Conservation (phyloP, 1,140 invertebrate genomes). For the Araneus ventricosus region DNA sequence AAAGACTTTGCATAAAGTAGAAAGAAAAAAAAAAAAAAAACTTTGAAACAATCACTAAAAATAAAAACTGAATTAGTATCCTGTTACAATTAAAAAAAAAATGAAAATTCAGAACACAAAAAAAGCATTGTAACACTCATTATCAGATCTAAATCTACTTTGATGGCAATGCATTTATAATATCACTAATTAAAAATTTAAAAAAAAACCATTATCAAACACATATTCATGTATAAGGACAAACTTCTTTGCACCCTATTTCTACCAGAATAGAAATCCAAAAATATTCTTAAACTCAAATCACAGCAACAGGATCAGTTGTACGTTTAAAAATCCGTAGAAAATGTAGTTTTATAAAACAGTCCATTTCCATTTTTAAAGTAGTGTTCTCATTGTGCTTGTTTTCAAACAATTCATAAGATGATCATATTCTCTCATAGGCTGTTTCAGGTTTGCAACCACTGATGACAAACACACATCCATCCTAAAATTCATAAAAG, state of each 20-base stretch:
- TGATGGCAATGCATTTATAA: neutral
- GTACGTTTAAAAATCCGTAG: constrained; percentile 18
- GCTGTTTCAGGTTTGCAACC: constrained; percentile 74
- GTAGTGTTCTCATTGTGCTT: neutral
- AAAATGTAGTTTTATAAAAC: constrained; percentile 14
- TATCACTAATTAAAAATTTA: neutral
- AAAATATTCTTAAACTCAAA: constrained; percentile 29
- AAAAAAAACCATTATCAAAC: neutral
- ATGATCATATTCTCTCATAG: constrained; percentile 72
- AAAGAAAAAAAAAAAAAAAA: neutral
- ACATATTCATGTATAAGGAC: neutral
- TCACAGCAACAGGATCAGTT: neutral
- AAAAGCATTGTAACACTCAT: neutral
- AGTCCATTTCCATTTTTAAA: neutral
- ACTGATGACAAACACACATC: constrained; percentile 74
- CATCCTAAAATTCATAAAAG: constrained; percentile 72
- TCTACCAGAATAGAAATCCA: neutral
- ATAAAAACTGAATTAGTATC: neutral
- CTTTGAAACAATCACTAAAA: neutral
- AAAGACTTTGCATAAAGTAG: neutral
- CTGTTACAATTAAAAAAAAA: neutral
- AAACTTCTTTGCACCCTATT: neutral
- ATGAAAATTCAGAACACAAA: neutral
- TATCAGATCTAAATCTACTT: neutral
- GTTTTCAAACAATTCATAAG: neutral